A percentile compares a stretch with the other conserved stretches of the same genome.
phyloP scores from a whole-genome alignment of 2,113 vertebrate genomes.

The Saccopteryx leptura region DNA sequence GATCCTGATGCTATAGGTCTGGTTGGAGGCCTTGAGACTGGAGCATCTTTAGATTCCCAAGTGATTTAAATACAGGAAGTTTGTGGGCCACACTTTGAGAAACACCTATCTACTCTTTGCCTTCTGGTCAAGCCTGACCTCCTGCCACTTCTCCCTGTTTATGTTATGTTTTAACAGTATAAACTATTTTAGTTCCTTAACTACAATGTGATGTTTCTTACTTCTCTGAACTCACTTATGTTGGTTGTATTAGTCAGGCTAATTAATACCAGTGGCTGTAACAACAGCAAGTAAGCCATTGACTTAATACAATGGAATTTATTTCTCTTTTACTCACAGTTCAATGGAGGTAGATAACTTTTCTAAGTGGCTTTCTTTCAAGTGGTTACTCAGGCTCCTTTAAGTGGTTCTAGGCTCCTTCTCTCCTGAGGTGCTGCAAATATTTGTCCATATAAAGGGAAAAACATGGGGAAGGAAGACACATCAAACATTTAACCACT shows the following conservation, averaged over 20 bases:
- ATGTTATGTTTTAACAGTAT: not conserved
- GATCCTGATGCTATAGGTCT: not conserved
- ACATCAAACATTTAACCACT: not conserved
- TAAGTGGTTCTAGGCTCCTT: not conserved
- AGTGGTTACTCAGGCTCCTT: not conserved
- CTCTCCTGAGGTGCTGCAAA: not conserved
- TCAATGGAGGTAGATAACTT: not conserved
- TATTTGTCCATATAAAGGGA: not conserved
- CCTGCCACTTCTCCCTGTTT: not conserved
- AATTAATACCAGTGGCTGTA: not conserved
- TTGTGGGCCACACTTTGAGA: not conserved
- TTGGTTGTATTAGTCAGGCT: not conserved
- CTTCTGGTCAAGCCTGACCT: not conserved
- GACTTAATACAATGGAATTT: not conserved
- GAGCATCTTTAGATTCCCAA: not conserved
- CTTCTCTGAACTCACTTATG: not conserved
- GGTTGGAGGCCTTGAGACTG: not conserved
- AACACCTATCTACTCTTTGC: not conserved
- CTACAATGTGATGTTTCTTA: not conserved
- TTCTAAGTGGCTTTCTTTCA: not conserved
- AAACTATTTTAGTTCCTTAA: constrained; percentile 42
- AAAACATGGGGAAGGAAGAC: not conserved
- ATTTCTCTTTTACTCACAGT: constrained; percentile 48
- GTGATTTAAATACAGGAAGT: not conserved
- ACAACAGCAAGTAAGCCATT: not conserved